Percentiles rank a stretch among this genome's conserved stretches.
Evolutionary conservation across 2,888 invertebrate genomes (phyloP).

Genomic region (Andrena hattorfiana): DNA sequence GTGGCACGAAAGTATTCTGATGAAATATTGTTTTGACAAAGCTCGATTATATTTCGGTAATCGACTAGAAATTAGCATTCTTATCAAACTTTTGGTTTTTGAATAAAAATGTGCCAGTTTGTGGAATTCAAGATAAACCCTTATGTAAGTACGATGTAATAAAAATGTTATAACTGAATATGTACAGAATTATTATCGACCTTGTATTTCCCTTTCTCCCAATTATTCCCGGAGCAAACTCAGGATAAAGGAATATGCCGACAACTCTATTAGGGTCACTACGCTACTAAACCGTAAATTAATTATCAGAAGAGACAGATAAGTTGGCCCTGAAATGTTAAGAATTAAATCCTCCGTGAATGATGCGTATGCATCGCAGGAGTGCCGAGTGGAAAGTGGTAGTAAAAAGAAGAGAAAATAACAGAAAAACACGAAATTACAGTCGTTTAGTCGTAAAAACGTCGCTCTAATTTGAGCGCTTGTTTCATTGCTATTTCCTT

Average conservation of each 20-base stretch:
- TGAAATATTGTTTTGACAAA: too few species aligned
- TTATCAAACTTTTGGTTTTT: too few species aligned
- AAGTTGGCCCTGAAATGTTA: constrained; percentile 24
- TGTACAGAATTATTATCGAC: too few species aligned
- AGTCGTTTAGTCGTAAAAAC: constrained; percentile 79
- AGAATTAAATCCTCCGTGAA: constrained; percentile 37
- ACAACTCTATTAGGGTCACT: background rate
- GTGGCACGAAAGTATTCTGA: too few species aligned
- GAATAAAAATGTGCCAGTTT: too few species aligned
- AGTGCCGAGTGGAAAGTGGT: constrained; percentile 38
- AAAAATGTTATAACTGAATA: too few species aligned
- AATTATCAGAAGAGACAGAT: background rate
- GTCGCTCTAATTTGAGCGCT: constrained; percentile 61
- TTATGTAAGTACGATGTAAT: too few species aligned
- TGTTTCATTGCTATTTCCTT: constrained; percentile 55
- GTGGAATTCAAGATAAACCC: too few species aligned
- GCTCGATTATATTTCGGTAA: too few species aligned
- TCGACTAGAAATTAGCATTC: too few species aligned
- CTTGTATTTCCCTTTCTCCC: background rate
- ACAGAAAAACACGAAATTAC: constrained; percentile 69
- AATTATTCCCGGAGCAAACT: background rate
- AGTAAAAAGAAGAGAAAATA: constrained; percentile 71
- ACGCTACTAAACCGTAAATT: background rate
- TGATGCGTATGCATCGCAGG: constrained; percentile 13
- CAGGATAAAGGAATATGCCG: background rate